A percentile compares a stretch with the other conserved stretches of the same genome.
These are phyloP conservation scores for Radopholus similis DNA, from an alignment of 1,140 invertebrate species.

Conservation along the genomic window DNA sequence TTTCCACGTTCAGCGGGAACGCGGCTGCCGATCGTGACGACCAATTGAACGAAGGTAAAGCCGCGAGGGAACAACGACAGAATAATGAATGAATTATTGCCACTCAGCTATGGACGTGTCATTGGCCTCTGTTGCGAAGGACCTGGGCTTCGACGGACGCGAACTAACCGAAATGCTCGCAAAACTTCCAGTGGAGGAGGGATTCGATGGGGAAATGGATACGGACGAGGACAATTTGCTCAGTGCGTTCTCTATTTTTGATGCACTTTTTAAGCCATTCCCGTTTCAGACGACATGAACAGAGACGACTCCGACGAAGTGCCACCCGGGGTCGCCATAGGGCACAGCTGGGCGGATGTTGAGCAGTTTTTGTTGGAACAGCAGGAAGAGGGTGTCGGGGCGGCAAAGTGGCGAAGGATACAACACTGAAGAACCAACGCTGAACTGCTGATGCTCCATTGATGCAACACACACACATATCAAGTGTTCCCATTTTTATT, in stretches of 20 bases:
- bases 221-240: slow-evolving; percentile 28
- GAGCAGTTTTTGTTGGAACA: slow-evolving; percentile 32
- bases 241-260: slow-evolving; percentile 8
- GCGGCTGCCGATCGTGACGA: no score
- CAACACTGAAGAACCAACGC: no score
- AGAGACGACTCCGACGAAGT: slow-evolving; percentile 29
- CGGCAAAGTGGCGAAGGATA: no score
- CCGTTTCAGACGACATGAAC: slow-evolving; percentile 18
- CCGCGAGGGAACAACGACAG: no score
- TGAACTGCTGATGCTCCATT: no score
- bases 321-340: slow-evolving; percentile 12
- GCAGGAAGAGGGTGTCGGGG: no score
- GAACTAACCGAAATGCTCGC: slow-evolving; percentile 36
- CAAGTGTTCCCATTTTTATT: no score
- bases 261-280: not conserved
- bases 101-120: slow-evolving; percentile 28
- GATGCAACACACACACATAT: no score
- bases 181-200: slow-evolving; percentile 30
- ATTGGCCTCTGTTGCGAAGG: slow-evolving; percentile 34
- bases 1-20: no score
- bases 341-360: slow-evolving; percentile 39
- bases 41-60: no score
- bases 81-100: no score
- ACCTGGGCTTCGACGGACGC: slow-evolving; percentile 34
- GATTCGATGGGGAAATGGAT: slow-evolving; percentile 28